Conservation (phyloP, 2,113 vertebrate species). For the Eleginops maclovinus region DNA sequence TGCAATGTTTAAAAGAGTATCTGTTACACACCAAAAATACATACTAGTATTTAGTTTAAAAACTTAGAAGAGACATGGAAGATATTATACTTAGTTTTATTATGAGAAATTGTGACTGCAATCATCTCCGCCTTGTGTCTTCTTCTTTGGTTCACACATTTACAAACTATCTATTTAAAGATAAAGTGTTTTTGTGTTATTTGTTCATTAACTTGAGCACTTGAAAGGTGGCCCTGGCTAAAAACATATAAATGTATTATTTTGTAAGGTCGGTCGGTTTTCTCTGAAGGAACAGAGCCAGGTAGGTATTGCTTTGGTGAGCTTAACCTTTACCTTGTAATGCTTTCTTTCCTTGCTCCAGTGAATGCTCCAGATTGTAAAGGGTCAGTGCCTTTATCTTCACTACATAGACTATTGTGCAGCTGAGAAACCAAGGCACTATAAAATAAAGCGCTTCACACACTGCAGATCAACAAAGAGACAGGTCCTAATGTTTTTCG, state of each 20-base stretch:
- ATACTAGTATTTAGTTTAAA: not conserved
- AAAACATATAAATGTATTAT: not conserved
- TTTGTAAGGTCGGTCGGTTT: not conserved
- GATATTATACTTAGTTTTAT: not conserved
- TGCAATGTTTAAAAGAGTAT: not conserved
- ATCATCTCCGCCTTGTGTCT: not conserved
- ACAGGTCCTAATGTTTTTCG: not conserved
- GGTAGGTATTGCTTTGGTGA: not conserved
- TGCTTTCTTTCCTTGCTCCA: not conserved
- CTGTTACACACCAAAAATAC: not conserved
- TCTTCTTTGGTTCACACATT: not conserved
- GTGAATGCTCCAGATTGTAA: slow-evolving; percentile 1
- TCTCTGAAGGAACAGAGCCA: not conserved
- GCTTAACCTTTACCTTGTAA: not conserved
- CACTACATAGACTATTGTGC: slow-evolving; percentile 8
- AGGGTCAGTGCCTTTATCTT: slow-evolving; percentile 29
- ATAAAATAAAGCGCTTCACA: not conserved
- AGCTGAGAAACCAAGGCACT: not conserved
- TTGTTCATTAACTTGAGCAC: not conserved
- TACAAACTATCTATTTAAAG: not conserved
- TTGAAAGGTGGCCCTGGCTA: not conserved
- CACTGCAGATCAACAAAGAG: not conserved
- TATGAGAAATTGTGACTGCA: not conserved
- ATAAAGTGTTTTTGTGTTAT: not conserved
- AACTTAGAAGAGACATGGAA: not conserved